Conservation (phyloP, 1,140 invertebrate genomes). For the Halesus radiatus region DNA sequence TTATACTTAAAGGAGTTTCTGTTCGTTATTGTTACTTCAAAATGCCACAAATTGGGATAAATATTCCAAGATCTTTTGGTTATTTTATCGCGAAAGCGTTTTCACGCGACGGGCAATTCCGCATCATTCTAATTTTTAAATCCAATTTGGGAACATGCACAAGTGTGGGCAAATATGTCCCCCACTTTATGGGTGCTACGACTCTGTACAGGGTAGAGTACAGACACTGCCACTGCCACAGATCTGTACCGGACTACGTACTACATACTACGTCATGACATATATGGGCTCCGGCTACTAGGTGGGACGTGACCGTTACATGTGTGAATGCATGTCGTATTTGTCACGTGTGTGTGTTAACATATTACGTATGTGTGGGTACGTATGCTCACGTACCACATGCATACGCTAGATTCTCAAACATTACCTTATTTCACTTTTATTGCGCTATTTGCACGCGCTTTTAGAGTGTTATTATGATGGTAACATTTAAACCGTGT, state of each 20-base stretch:
- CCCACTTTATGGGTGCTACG: background rate
- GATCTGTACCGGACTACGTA: too few relatives aligned
- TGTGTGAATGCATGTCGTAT: constrained; percentile 21
- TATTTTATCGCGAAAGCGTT: constrained; percentile 1
- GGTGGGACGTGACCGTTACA: background rate
- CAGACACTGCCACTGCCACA: background rate
- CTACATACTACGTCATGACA: constrained; percentile 1
- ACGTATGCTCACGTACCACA: background rate
- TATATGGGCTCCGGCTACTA: background rate
- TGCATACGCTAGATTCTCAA: constrained; percentile 12
- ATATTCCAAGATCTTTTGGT: background rate
- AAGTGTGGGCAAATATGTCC: constrained; percentile 30
- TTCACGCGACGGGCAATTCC: background rate
- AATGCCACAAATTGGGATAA: too few relatives aligned
- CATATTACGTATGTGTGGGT: too few relatives aligned
- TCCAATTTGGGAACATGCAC: constrained; percentile 25
- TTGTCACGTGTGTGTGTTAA: background rate
- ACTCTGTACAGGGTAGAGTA: background rate
- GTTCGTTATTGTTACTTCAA: too few relatives aligned
- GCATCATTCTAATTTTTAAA: constrained; percentile 29
- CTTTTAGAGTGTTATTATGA: too few relatives aligned
- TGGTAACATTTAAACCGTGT: background rate
- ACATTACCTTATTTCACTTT: background rate
- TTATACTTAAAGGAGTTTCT: too few relatives aligned
- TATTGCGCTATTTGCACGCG: too few relatives aligned